phyloP scores from a whole-genome alignment of 2,888 invertebrate genomes.

The Noctuana brunneofusca region DNA sequence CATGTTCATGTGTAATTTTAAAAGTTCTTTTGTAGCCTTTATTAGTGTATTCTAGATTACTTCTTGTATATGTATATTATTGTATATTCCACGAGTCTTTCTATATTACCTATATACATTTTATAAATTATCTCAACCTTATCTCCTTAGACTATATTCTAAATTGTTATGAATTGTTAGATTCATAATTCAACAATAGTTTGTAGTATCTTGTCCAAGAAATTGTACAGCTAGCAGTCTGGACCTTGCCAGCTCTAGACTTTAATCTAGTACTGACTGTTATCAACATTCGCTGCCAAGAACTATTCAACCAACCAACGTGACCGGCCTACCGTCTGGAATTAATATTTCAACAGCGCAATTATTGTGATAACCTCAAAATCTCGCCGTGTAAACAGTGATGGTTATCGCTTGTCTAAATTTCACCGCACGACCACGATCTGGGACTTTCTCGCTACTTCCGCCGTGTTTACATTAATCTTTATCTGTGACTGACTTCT shows the following conservation, averaged over 20 bases:
- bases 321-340: constrained; percentile 35
- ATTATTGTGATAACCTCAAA: constrained; percentile 49
- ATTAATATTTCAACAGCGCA: constrained; percentile 34
- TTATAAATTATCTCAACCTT: no score
- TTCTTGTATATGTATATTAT: no score
- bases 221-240: background rate
- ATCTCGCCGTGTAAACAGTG: constrained; percentile 46
- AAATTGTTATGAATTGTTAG: background rate
- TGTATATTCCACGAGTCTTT: no score
- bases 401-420: constrained; percentile 46
- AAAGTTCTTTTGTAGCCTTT: no score
- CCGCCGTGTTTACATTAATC: constrained; percentile 43
- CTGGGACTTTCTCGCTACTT: constrained; percentile 56
- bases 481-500: constrained; percentile 5
- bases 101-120: no score
- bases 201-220: background rate
- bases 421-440: constrained; percentile 54
- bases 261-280: constrained; percentile 20
- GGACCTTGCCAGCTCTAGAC: background rate
- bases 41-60: no score
- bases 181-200: background rate
- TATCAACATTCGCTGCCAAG: constrained; percentile 34
- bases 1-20: no score
- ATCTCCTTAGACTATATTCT: background rate
- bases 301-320: constrained; percentile 31